phyloP scores from a whole-genome alignment of 1,140 invertebrate species.

The Tyrophagus putrescentiae region DNA sequence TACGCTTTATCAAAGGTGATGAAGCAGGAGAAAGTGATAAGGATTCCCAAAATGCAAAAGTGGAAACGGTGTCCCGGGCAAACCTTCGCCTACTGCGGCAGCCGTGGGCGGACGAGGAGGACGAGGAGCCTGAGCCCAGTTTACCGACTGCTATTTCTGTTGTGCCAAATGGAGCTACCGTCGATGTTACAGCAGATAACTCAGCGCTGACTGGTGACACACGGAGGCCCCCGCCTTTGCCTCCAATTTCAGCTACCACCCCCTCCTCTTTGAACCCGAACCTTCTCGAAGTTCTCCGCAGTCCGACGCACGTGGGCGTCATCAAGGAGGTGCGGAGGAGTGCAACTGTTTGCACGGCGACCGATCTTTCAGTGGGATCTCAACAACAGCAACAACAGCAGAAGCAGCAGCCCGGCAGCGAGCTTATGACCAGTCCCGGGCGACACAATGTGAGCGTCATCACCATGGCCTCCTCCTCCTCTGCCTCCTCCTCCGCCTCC shows the following conservation, averaged over 20 bases:
- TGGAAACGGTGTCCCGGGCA: slow-evolving; percentile 56
- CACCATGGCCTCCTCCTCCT: not conserved
- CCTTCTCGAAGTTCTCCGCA: too few relatives aligned
- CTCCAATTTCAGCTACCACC: too few relatives aligned
- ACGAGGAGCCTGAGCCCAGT: too few relatives aligned
- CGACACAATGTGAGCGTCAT: slow-evolving; percentile 15
- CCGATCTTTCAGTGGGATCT: slow-evolving; percentile 18
- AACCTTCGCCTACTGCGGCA: slow-evolving; percentile 74
- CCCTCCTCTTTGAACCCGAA: too few relatives aligned
- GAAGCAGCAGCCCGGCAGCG: slow-evolving; percentile 16
- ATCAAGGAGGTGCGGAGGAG: not conserved
- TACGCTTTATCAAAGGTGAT: slow-evolving; percentile 25
- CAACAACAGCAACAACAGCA: slow-evolving; percentile 42
- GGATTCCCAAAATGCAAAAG: too few relatives aligned
- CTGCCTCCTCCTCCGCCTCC: not conserved
- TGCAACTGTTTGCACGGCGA: too few relatives aligned
- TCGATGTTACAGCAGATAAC: too few relatives aligned
- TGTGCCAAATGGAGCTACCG: too few relatives aligned
- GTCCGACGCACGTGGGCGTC: slow-evolving; percentile 8
- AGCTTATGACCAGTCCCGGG: not conserved
- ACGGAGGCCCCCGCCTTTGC: too few relatives aligned
- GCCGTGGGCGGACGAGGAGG: slow-evolving; percentile 87
- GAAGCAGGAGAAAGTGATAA: too few relatives aligned
- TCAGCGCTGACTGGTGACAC: too few relatives aligned
- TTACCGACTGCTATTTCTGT: too few relatives aligned